Evolutionary conservation across 1,140 invertebrate species (phyloP), one percentile per base, ranked within the genome.

Genomic region (Drosophila melanica): DNA sequence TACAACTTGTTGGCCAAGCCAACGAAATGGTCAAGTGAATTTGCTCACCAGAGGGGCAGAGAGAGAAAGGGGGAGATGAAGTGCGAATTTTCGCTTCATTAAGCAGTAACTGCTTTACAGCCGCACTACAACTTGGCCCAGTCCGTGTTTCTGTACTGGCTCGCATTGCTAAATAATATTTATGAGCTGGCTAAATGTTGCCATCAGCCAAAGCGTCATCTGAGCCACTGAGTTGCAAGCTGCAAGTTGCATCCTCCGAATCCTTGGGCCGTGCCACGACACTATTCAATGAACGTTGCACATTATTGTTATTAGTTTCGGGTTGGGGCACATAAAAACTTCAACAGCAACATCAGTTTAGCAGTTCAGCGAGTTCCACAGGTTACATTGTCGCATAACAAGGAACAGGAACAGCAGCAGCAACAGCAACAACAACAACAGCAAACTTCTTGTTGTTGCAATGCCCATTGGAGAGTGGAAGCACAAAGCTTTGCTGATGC

Each of bases 261-360:
- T 63, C n/a, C 50, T 37, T 54, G 10, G 20, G 60, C 18, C 35
- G 16, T 53, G 39, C 20, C 47, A 30, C 23, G 54, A 54, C 48
- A 64, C 69, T 63, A 58, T 86, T 86, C 81, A 86, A 81, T 81
- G 81, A 86, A 68, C 82, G 62, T 70, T 72, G 63, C 70, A 65
- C 82, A 87, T 89, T 89, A 87, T 86, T 81, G 79, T 87, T 87
- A 87, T 87, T 87, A 87, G 84, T 87, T 86, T 59, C 84, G 65
- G 84, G 79, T 79, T 64, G 76, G 16, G 30, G 48, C 77, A 62
- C 82, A 79, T 86, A 87, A 86, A 86, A 86, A 86, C 75, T 87
- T 79, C 48, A 63, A 48, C 48, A 47, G 30, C 39, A 54, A 33
- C 48, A 51, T 51, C 18, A 51, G 33, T 35, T 35, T n/a, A n/a